Percentiles rank a stretch among this genome's conserved stretches.
phyloP scores from a whole-genome alignment of 2,888 invertebrate genomes.

The Sarcophaga caerulescens region DNA sequence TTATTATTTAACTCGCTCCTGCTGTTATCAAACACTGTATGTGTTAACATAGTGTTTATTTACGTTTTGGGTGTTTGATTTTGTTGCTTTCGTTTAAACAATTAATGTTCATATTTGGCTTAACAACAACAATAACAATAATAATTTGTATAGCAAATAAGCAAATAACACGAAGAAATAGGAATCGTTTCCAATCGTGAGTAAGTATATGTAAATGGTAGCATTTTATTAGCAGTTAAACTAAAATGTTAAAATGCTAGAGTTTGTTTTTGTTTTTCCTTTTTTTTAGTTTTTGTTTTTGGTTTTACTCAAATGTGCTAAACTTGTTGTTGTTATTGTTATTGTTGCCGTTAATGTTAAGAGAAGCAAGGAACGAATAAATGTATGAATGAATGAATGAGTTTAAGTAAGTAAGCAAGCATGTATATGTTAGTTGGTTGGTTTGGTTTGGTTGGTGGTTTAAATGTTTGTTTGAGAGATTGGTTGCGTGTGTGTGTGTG shows the following conservation, averaged over 20 bases:
- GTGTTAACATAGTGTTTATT: constrained; percentile 54
- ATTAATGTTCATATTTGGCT: constrained; percentile 34
- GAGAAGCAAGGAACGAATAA: neutral
- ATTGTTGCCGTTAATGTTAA: constrained; percentile 14
- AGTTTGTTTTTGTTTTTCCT: constrained; percentile 20
- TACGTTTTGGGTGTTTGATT: neutral
- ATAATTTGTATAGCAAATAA: neutral
- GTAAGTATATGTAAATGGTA: neutral
- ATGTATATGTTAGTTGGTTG: constrained; percentile 62
- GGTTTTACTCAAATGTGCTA: constrained; percentile 32
- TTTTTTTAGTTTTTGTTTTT: neutral
- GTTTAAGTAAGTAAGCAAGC: constrained; percentile 69
- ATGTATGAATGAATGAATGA: neutral
- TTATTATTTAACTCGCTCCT: constrained; percentile 14
- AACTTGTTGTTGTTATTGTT: constrained; percentile 42
- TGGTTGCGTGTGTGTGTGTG: constrained; percentile 69
- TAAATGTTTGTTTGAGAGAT: constrained; percentile 48
- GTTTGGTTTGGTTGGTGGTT: constrained; percentile 18
- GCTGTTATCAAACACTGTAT: neutral
- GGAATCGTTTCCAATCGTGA: neutral
- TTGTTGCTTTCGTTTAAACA: constrained; percentile 31
- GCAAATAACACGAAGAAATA: constrained; percentile 24
- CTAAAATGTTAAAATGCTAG: constrained; percentile 62
- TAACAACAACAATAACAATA: neutral
- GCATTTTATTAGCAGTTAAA: constrained; percentile 42